Conservation (phyloP, 2,113 vertebrate genomes). For the Mionectes macconnelli region DNA sequence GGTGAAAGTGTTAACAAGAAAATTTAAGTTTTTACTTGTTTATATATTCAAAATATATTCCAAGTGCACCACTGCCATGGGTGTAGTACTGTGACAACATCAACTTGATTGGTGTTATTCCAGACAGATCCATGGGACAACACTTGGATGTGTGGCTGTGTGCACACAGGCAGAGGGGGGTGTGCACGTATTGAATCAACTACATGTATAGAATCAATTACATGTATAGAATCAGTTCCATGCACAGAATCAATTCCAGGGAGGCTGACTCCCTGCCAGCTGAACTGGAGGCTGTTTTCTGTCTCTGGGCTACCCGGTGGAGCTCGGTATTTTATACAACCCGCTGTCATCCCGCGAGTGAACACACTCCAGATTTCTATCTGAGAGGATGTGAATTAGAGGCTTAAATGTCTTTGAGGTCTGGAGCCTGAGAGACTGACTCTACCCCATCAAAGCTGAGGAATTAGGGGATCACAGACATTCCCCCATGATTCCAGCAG, state of each 20-base stretch:
- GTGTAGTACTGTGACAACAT: not conserved
- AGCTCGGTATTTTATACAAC: not conserved
- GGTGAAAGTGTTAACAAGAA: not conserved
- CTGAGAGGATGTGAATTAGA: not conserved
- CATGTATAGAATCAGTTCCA: not conserved
- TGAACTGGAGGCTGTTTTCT: not conserved
- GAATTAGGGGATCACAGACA: not conserved
- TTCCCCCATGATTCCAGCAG: not conserved
- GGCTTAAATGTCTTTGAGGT: not conserved
- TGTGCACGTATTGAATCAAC: not conserved
- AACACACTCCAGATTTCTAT: not conserved
- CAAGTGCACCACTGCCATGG: not conserved
- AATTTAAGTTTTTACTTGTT: conserved; percentile 3
- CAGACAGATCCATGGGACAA: not conserved
- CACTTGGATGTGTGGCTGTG: not conserved
- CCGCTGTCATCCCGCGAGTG: not conserved
- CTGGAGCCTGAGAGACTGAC: not conserved
- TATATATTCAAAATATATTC: not conserved
- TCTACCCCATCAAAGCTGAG: not conserved
- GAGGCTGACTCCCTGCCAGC: conserved; percentile 2
- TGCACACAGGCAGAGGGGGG: not conserved
- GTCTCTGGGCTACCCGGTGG: not conserved
- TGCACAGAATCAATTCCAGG: not conserved
- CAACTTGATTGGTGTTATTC: not conserved
- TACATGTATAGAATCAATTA: not conserved